phyloP scores from a whole-genome alignment of 2,888 invertebrate genomes.

The Boloria euphrosyne region DNA sequence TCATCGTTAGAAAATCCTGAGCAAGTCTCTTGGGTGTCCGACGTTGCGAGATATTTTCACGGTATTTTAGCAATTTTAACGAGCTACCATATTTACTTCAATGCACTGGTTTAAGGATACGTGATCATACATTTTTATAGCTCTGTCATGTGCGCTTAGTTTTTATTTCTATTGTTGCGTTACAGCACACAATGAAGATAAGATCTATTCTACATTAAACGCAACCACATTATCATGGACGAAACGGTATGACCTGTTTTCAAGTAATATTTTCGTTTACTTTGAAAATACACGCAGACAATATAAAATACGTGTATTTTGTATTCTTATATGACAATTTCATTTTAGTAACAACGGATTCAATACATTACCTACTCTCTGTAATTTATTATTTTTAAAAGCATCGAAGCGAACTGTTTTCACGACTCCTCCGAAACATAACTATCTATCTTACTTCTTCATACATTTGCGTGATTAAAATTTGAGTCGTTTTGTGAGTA shows the following conservation, averaged over 20 bases:
- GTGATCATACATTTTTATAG: conserved; percentile 57
- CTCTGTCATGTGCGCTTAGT: conserved; percentile 30
- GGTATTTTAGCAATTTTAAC: conserved; percentile 82
- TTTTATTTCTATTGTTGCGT: conserved; percentile 26
- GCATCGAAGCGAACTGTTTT: conserved; percentile 23
- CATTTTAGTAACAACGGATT: conserved; percentile 1
- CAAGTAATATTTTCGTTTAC: background rate
- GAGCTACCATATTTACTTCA: conserved; percentile 75
- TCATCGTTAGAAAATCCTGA: conserved; percentile 54
- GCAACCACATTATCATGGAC: background rate
- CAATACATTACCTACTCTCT: conserved; percentile 12
- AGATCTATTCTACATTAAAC: background rate
- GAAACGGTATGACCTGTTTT: background rate
- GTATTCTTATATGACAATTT: background rate
- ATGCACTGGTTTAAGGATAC: conserved; percentile 61
- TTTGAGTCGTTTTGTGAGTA: conserved; percentile 33
- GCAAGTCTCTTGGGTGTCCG: conserved; percentile 68
- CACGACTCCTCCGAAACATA: conserved; percentile 21
- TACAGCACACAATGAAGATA: conserved; percentile 6
- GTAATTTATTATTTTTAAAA: conserved; percentile 31
- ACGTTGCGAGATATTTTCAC: conserved; percentile 75
- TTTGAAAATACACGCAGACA: background rate
- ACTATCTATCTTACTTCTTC: conserved; percentile 29
- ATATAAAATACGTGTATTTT: background rate
- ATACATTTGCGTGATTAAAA: conserved; percentile 38